phyloP scores from a whole-genome alignment of 2,797 vertebrate species.

The Alauda arvensis region DNA sequence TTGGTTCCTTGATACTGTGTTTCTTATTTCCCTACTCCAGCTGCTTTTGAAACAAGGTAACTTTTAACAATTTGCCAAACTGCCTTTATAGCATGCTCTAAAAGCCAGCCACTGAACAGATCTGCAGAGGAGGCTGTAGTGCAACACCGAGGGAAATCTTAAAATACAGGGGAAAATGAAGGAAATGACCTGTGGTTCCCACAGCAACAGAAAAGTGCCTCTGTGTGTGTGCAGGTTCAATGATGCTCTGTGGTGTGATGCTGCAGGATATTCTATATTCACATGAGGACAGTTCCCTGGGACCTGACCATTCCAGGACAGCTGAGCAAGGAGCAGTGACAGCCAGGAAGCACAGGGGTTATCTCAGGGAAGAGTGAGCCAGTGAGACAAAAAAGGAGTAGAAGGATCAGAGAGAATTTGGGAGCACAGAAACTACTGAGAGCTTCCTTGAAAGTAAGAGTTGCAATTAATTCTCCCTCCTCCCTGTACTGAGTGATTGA shows the following conservation, averaged over 20 bases:
- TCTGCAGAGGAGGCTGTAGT: background rate
- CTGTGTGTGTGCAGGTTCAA: background rate
- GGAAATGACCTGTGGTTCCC: conserved; percentile 7
- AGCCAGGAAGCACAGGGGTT: background rate
- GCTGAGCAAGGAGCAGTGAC: background rate
- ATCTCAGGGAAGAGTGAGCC: background rate
- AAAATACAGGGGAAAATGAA: background rate
- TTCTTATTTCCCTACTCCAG: background rate
- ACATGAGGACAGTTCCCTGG: background rate
- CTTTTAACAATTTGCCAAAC: background rate
- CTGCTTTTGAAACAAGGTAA: background rate
- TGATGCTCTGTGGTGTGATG: background rate
- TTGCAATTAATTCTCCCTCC: background rate
- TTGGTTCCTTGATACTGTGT: background rate
- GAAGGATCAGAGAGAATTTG: background rate
- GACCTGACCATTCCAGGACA: background rate
- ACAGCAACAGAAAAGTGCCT: background rate
- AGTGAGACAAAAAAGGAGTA: background rate
- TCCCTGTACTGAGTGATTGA: background rate
- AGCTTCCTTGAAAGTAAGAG: background rate
- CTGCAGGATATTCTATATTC: background rate
- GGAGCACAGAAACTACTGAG: background rate
- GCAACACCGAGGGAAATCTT: background rate
- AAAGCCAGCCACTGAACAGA: background rate
- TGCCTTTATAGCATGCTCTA: background rate